Evolutionary conservation across 2,888 invertebrate species (phyloP).

Genomic region (Drosophila demipolita): DNA sequence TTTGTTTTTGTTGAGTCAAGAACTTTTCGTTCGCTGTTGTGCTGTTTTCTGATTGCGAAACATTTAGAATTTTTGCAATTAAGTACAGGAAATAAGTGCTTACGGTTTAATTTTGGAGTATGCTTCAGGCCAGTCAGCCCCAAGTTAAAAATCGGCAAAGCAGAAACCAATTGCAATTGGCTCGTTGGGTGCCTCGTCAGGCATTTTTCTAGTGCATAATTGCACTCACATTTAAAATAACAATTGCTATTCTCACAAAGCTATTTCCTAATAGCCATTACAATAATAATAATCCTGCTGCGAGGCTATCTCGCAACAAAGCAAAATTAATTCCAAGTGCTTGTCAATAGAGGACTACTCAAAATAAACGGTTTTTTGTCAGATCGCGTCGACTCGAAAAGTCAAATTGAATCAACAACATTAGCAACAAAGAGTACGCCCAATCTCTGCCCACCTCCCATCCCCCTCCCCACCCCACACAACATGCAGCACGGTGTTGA

Average conservation of each 20-base stretch:
- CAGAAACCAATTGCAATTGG: constrained; percentile 3
- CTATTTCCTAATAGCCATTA: not conserved
- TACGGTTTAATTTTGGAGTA: constrained; percentile 45
- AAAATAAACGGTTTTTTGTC: constrained; percentile 59
- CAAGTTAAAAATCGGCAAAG: not conserved
- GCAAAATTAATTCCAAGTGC: constrained; percentile 67
- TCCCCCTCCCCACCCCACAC: not conserved
- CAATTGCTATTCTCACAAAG: not conserved
- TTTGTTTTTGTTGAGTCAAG: constrained; percentile 1
- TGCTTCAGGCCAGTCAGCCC: not conserved
- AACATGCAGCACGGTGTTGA: constrained; percentile 10
- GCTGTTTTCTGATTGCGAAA: constrained; percentile 30
- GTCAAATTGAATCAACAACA: constrained; percentile 75
- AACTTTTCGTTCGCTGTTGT: constrained; percentile 19
- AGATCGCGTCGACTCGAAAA: constrained; percentile 47
- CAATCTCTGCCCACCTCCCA: not conserved
- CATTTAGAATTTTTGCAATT: constrained; percentile 75
- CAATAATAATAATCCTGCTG: constrained; percentile 14
- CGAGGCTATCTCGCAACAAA: constrained; percentile 46
- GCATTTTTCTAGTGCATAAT: not conserved
- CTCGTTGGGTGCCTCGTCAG: not conserved
- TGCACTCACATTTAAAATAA: not conserved
- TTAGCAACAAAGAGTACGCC: constrained; percentile 65
- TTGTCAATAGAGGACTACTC: constrained; percentile 63
- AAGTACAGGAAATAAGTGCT: constrained; percentile 75